Conservation (phyloP, 2,888 invertebrate genomes). For the Archips xylosteana region DNA sequence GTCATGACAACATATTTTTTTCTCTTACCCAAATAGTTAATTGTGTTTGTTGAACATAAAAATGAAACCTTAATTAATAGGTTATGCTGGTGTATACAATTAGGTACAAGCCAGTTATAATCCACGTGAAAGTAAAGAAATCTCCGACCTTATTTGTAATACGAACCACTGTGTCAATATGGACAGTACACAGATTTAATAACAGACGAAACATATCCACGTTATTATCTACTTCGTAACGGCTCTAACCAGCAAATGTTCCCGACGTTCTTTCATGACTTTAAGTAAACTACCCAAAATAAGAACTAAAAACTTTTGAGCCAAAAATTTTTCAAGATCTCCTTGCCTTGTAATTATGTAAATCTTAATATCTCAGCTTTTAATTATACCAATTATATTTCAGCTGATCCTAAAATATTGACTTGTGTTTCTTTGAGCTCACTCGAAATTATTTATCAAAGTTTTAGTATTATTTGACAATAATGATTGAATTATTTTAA, state of each 20-base stretch:
- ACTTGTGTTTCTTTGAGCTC: not conserved
- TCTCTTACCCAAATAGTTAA: no score
- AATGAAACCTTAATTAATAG: no score
- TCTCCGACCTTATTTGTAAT: not conserved
- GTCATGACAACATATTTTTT: no score
- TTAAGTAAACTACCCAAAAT: constrained; percentile 6
- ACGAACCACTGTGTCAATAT: constrained; percentile 1
- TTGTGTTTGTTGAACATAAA: no score
- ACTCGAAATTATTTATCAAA: not conserved
- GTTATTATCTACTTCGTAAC: not conserved
- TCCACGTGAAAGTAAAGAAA: not conserved
- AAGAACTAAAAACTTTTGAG: not conserved
- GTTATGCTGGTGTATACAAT: no score
- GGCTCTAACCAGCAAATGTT: constrained; percentile 18
- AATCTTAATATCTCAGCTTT: constrained; percentile 1
- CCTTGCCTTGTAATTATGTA: constrained; percentile 13
- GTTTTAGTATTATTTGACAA: not conserved
- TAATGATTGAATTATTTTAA: not conserved
- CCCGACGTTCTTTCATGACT: constrained; percentile 1
- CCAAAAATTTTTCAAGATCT: constrained; percentile 17
- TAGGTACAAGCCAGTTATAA: no score
- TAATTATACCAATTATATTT: constrained; percentile 12
- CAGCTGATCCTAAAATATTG: constrained; percentile 2
- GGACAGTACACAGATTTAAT: constrained; percentile 4
- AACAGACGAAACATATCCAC: not conserved